Evolutionary conservation across 2,797 vertebrate species (phyloP).

Genomic region (Dromococcyx pavoninus): DNA sequence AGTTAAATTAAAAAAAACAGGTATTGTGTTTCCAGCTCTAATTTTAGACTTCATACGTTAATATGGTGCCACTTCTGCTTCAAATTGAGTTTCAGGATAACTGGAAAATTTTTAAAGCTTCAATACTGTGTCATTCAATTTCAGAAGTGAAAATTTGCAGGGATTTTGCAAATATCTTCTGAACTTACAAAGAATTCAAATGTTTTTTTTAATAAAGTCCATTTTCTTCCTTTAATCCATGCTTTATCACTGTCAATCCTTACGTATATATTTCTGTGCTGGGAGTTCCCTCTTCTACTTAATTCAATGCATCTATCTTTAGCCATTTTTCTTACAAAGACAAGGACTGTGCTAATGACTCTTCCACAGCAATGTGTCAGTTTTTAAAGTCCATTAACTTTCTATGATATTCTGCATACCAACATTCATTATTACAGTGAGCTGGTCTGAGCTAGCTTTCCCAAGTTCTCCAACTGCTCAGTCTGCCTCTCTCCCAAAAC

Average conservation of each 20-base stretch:
- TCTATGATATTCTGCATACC: conserved; percentile 81
- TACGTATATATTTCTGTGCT: background rate
- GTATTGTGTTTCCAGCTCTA: background rate
- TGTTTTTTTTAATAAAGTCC: background rate
- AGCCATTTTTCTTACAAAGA: conserved; percentile 49
- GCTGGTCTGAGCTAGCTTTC: too few relatives aligned
- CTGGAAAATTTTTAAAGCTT: background rate
- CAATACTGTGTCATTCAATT: background rate
- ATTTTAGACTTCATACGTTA: background rate
- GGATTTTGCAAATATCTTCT: background rate
- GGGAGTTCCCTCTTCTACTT: conserved; percentile 42
- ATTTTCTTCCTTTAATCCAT: background rate
- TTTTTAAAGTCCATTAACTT: conserved; percentile 91
- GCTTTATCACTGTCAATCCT: conserved; percentile 2
- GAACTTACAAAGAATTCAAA: background rate
- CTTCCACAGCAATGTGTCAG: conserved; percentile 81
- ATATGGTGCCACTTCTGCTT: background rate
- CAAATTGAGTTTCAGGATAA: background rate
- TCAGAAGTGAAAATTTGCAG: background rate
- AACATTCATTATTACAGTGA: conserved; percentile 78
- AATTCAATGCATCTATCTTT: conserved; percentile 34
- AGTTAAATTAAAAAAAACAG: background rate
- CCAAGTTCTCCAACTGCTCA: too few relatives aligned
- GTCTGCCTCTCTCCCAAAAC: too few relatives aligned
- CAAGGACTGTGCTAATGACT: conserved; percentile 82